Conservation (phyloP, 2,797 vertebrate species). For the Sciurus vulgaris region DNA sequence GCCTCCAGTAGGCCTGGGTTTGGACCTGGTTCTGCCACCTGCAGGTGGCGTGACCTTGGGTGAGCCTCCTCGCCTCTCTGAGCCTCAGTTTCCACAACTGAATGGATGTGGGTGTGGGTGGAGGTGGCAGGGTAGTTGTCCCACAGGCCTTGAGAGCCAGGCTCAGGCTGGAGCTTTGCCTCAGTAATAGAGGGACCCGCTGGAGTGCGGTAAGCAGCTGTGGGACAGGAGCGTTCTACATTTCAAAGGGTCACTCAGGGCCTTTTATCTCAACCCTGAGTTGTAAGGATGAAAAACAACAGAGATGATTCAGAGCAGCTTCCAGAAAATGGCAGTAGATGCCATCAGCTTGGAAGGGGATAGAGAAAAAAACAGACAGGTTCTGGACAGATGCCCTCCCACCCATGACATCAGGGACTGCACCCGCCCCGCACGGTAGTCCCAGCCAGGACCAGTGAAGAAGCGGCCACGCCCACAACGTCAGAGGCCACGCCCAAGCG, state of each 20-base stretch:
- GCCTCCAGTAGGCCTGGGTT: not conserved
- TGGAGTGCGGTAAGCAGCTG: not conserved
- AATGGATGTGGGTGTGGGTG: too few species aligned
- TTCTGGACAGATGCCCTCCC: not conserved
- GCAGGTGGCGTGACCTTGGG: not conserved
- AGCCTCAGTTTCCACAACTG: not conserved
- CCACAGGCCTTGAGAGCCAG: too few species aligned
- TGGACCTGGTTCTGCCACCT: not conserved
- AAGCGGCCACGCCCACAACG: accelerated
- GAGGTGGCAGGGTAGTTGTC: not conserved
- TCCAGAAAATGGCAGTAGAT: not conserved
- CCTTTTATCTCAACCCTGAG: not conserved
- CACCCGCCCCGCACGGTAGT: too few species aligned
- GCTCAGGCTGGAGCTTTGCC: not conserved
- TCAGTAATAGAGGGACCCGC: not conserved
- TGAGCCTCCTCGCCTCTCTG: not conserved
- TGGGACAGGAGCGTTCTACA: not conserved
- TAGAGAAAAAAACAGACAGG: not conserved
- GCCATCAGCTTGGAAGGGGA: not conserved
- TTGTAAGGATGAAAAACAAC: not conserved
- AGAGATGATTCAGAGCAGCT: not conserved
- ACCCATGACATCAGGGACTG: not conserved
- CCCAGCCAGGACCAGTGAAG: not conserved
- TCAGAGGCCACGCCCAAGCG: not conserved
- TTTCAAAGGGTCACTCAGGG: not conserved